Base-by-base conservation (phyloP, 1,140 invertebrate genomes). In the Patella vulgata region DNA sequence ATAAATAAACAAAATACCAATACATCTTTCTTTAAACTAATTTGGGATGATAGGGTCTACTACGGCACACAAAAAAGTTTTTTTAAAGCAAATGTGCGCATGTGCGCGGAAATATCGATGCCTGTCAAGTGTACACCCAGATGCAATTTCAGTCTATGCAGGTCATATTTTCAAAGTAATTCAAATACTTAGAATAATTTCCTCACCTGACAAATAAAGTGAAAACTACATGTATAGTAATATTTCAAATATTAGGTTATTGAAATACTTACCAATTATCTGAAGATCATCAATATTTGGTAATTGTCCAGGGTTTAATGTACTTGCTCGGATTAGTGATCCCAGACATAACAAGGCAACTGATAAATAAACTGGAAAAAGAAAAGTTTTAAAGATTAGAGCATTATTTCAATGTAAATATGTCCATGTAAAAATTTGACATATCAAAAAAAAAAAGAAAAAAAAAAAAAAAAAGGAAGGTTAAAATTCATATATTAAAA, bases 251-350 rank as follows among this genome's bases (percentile, higher is more conserved):
- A n/a, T 14, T 9, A 25, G 31, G 43, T 33, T 46, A 14, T 58
- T 40, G 19, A 19, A 25, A 27, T 27, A 21, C 57, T 59, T 42
- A 61, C 63, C 47, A 17, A 30, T 21, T 21, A 28, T 14, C 14
- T 39, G 11, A n/a, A 58, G 39, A 25, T 73, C 62, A 44, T 56
- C 55, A 6, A 68, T 36, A 14, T 65, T 25, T 12, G 79, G 79
- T 17, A 81, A 66, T 56, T 64, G 52, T 17, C 79, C 79, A 40
- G 79, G 79, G 59, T 81, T 81, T 27, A 64, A 53, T 14, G 76
- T 73, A 19, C 73, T 57, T 23, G 74, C 69, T 57, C 68, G 61
- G n/a, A 78, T 63, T 51, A 81, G 66, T n/a, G 73, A 55, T 25
- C 66, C 42, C 9, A 81, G 55, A 68, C 75, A 78, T 31, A 73